Evolutionary conservation across 2,113 vertebrate genomes (phyloP).

Genomic region (Gorsachius goisagi): DNA sequence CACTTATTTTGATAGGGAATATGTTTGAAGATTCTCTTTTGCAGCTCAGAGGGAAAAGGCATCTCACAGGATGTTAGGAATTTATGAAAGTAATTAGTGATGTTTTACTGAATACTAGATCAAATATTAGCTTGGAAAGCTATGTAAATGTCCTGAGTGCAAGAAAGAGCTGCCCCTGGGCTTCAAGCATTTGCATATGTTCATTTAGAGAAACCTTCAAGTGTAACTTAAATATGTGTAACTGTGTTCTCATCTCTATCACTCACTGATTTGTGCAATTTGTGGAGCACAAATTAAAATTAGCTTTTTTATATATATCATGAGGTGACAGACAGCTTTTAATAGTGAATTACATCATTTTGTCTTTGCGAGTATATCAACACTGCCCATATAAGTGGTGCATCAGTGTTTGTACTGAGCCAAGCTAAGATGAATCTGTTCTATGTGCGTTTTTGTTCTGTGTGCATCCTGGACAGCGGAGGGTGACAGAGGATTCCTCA

Average conservation of each 20-base stretch:
- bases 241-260: not conserved
- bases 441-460: not conserved
- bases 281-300: not conserved
- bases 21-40: not conserved
- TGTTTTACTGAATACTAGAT: conserved; percentile 32
- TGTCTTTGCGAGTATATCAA: not conserved
- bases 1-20: not conserved
- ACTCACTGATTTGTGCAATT: not conserved
- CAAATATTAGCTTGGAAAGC: conserved; percentile 18
- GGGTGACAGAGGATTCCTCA: not conserved
- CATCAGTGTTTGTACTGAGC: not conserved
- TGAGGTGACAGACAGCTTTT: not conserved
- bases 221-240: not conserved
- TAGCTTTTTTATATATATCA: not conserved
- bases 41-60: not conserved
- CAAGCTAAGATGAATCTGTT: not conserved
- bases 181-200: conserved; percentile 31
- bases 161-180: not conserved
- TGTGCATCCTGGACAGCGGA: not conserved
- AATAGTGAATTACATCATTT: not conserved
- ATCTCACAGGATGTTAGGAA: not conserved
- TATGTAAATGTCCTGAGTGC: not conserved
- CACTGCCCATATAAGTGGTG: accelerated
- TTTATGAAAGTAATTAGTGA: conserved; percentile 22
- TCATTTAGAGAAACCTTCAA: conserved; percentile 27